phyloP scores from a whole-genome alignment of 2,797 vertebrate genomes.

The Emys orbicularis region DNA sequence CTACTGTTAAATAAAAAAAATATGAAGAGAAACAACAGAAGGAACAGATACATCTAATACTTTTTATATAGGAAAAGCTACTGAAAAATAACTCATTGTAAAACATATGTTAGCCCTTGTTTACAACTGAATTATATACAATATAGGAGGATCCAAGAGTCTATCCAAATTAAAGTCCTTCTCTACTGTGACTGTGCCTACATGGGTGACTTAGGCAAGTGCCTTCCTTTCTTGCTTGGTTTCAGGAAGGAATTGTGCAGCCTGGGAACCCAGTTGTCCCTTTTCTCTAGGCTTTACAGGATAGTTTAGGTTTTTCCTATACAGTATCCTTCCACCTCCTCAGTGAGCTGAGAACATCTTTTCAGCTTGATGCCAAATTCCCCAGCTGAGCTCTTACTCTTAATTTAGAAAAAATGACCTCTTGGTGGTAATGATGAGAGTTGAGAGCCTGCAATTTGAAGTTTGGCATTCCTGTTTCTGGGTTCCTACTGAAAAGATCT shows the following conservation, averaged over 20 bases:
- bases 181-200: too few species aligned
- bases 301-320: background rate
- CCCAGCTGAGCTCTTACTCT: background rate
- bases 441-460: background rate
- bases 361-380: background rate
- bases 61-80: background rate
- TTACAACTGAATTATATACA: too few species aligned
- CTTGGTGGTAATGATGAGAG: background rate
- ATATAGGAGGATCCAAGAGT: too few species aligned
- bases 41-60: background rate
- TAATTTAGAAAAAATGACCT: background rate
- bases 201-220: background rate
- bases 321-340: background rate
- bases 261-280: background rate
- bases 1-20: background rate
- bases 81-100: background rate
- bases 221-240: background rate
- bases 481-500: background rate
- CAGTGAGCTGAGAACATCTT: background rate
- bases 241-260: background rate
- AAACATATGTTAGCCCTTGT: background rate
- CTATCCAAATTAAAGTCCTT: too few species aligned
- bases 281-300: background rate
- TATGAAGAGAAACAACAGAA: background rate
- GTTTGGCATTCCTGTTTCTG: background rate